Base-by-base conservation (phyloP, 23 tunicate species). In the Phallusia fumigata region DNA sequence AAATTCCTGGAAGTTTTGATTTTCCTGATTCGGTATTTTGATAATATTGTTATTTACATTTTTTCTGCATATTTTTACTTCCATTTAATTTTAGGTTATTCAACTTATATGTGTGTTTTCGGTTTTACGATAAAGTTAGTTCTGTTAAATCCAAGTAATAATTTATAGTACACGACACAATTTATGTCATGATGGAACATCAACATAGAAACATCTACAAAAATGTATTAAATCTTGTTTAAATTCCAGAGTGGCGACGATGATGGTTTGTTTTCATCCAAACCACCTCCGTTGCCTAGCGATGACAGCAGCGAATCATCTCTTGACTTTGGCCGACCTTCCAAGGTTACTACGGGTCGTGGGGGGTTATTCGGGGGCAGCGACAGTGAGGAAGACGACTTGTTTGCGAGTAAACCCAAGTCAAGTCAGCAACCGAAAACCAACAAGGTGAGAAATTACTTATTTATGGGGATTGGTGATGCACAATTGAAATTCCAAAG, bases 301-400 rank as follows among this genome's bases (percentile, higher is more conserved):
- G 69, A 58, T 24, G 28, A 24, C 16, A 58, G 69, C 69, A 58
- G 69, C 69, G 69, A 58, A 21, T 58, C 69, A 58, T 58, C 69
- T 24, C 26, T 58, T 58, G 69, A 58, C 69, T 58, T 58, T 58
- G 69, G 69, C 1, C 69, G 15, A 58, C 69, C 69, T 21, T 21
- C 26, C 28, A 24, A 3, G 26, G 28, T 24, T 58, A 21, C 69
- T 21, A 24, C 28, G 3, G 28, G 69, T 58, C 28, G 69, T 24
- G 73, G 40, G 36, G 36, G 73, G 51, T 79, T 79, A 79, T 81
- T 81, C 32, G 85, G 53, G 26, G 85, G 65, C 19, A 36, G 53
- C 31, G 81, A 78, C 31, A 35, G 45, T 35, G 45, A 35, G 11
- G 78, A 35, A 74, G 78, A 74, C 13, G 78, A 74, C 16, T 31